Percentiles rank a stretch among this genome's conserved stretches.
phyloP scores from a whole-genome alignment of 2,113 vertebrate genomes.

The Mustela lutreola region DNA sequence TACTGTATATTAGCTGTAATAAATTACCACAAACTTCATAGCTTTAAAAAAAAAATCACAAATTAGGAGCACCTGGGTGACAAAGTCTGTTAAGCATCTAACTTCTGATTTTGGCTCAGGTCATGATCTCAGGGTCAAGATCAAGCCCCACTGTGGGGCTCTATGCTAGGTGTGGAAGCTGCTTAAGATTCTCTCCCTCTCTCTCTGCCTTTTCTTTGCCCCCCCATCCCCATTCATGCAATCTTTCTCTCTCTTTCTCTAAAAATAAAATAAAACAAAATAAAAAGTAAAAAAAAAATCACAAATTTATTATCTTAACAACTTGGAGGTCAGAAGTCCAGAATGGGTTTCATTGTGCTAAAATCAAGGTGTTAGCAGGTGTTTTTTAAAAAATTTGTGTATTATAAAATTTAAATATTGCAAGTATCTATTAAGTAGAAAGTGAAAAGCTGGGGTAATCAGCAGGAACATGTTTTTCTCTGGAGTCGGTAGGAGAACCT shows the following conservation, averaged over 20 bases:
- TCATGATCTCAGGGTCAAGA: background rate
- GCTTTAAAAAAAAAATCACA: background rate
- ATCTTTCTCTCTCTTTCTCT: background rate
- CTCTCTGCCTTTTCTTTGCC: background rate
- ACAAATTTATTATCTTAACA: background rate
- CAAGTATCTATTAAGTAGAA: background rate
- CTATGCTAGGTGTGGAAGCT: background rate
- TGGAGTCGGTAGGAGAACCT: background rate
- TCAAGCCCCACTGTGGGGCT: background rate
- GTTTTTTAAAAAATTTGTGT: background rate
- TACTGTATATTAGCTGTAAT: background rate
- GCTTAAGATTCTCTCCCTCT: background rate
- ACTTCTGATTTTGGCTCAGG: background rate
- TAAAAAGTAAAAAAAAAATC: background rate
- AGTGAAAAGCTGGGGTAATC: background rate
- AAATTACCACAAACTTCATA: background rate
- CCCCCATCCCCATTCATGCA: background rate
- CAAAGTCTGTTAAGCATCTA: background rate
- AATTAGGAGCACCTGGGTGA: background rate
- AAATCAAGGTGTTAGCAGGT: background rate
- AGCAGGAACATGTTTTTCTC: background rate
- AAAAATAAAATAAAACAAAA: background rate
- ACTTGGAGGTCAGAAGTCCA: background rate
- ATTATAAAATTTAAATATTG: background rate
- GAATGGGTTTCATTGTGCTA: background rate